Conservation (phyloP, 2,888 invertebrate species). For the Pemphredon lugubris region DNA sequence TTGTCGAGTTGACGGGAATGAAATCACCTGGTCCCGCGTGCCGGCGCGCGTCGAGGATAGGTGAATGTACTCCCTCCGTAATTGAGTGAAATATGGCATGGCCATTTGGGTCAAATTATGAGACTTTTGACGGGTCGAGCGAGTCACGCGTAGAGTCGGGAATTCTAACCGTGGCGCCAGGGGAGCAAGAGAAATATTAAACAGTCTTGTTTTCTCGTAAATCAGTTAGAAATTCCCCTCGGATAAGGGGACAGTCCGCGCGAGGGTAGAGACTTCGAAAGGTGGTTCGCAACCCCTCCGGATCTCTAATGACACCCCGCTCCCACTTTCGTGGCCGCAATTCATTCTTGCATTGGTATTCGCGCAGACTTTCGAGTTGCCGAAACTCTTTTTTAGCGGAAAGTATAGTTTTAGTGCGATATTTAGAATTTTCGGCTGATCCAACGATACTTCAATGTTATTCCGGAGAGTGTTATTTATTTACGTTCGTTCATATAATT, state of each 20-base stretch:
- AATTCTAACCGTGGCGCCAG: conserved; percentile 74
- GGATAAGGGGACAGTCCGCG: conserved; percentile 64
- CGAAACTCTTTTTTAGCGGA: not conserved
- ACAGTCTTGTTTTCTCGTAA: conserved; percentile 81
- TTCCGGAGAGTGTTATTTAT: too few species aligned
- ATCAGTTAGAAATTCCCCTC: conserved; percentile 79
- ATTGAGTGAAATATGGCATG: conserved; percentile 12
- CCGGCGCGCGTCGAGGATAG: too few species aligned
- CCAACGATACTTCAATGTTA: not conserved
- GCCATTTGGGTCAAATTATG: conserved; percentile 46
- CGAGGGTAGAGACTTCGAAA: conserved; percentile 71
- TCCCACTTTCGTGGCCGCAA: conserved; percentile 57
- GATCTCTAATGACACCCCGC: conserved; percentile 75
- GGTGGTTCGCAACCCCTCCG: conserved; percentile 69
- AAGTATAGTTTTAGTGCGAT: conserved; percentile 19
- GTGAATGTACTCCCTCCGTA: too few species aligned
- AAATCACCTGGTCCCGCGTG: too few species aligned
- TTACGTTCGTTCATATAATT: too few species aligned
- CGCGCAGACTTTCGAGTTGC: conserved; percentile 52
- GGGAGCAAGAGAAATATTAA: conserved; percentile 79
- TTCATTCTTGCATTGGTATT: conserved; percentile 66
- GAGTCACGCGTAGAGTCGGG: conserved; percentile 64
- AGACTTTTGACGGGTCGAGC: conserved; percentile 33
- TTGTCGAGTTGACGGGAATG: too few species aligned
- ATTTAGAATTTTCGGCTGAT: not conserved